Evolutionary conservation across 2,797 vertebrate species (phyloP).

Genomic region (Prionace glauca): DNA sequence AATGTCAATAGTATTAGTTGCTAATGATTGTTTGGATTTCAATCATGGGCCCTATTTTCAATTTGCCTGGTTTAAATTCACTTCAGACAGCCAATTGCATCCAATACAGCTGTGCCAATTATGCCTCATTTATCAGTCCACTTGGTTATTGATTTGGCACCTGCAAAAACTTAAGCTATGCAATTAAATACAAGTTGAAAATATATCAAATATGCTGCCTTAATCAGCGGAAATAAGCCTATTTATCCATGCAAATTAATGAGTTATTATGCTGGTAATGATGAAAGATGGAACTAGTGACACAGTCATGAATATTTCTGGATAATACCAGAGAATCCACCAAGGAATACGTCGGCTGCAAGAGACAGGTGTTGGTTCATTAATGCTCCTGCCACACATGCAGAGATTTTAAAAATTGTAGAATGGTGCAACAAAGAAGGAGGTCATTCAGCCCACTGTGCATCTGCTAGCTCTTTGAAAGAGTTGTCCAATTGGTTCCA

Average conservation of each 20-base stretch:
- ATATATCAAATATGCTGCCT: not conserved
- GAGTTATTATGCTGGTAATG: not conserved
- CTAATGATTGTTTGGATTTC: constrained; percentile 26
- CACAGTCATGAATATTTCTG: not conserved
- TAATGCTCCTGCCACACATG: not conserved
- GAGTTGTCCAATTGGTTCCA: not conserved
- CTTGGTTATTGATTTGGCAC: not conserved
- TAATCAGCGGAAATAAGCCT: not conserved
- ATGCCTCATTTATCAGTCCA: not conserved
- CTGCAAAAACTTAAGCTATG: not conserved
- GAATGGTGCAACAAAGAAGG: not conserved
- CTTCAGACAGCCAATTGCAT: not conserved
- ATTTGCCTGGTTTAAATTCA: not conserved
- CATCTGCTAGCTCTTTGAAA: not conserved
- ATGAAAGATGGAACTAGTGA: not conserved
- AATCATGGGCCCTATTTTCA: not conserved
- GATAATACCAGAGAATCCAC: not conserved
- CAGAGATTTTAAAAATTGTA: not conserved
- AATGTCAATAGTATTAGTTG: not conserved
- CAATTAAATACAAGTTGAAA: not conserved
- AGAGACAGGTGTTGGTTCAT: not conserved
- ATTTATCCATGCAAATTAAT: not conserved
- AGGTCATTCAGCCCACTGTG: not conserved
- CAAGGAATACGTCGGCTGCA: not conserved
- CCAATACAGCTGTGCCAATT: not conserved